Evolutionary conservation across 2,888 invertebrate genomes (phyloP).

Genomic region (Gymnosoma rotundatum): DNA sequence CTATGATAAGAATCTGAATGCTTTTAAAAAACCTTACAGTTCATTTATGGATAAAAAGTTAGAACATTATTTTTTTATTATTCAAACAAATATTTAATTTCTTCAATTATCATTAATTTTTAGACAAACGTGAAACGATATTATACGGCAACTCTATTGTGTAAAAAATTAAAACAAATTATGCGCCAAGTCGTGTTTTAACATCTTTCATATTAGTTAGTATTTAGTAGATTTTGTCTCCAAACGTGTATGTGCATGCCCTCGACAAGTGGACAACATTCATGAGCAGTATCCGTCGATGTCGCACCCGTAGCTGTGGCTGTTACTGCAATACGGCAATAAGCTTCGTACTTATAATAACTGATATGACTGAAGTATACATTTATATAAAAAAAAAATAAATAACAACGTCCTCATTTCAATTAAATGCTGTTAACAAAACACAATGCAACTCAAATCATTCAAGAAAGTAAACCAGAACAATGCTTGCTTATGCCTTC

Average conservation of each 20-base stretch:
- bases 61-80: too few species aligned
- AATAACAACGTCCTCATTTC: slow-evolving; percentile 53
- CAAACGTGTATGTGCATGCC: slow-evolving; percentile 54
- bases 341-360: slow-evolving; percentile 75
- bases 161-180: slow-evolving; percentile 68
- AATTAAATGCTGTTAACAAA: slow-evolving; percentile 53
- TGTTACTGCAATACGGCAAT: slow-evolving; percentile 68
- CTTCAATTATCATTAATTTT: too few species aligned
- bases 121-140: too few species aligned
- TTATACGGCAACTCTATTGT: slow-evolving; percentile 18
- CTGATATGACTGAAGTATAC: slow-evolving; percentile 70
- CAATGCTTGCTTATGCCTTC: slow-evolving; percentile 64
- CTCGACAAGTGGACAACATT: slow-evolving; percentile 74
- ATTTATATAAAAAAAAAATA: slow-evolving; percentile 43
- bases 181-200: slow-evolving; percentile 77
- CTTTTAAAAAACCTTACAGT: too few species aligned
- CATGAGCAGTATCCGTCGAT: slow-evolving; percentile 16
- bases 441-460: slow-evolving; percentile 51
- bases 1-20: too few species aligned
- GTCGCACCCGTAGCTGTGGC: slow-evolving; percentile 5
- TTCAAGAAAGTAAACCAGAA: slow-evolving; percentile 67
- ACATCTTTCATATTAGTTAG: slow-evolving; percentile 70
- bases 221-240: slow-evolving; percentile 57
- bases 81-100: too few species aligned
- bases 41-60: too few species aligned